Base-by-base conservation (phyloP, 2,113 vertebrate species). In the Ramphastos sulfuratus region DNA sequence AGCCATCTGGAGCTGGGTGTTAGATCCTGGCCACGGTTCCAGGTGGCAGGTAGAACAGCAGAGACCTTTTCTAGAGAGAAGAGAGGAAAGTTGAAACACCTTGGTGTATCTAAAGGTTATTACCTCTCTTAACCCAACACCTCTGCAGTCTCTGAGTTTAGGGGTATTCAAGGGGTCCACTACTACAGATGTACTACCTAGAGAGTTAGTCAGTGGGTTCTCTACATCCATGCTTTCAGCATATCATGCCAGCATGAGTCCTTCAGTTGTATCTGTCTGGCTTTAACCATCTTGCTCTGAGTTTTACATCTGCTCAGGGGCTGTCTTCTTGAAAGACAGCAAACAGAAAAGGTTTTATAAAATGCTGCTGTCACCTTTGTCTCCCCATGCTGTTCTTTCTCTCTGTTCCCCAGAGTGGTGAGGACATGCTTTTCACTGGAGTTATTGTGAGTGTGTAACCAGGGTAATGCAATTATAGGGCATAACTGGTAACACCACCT, bases 401-500 rank as follows among this genome's bases (percentile, higher is more conserved):
- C 70, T 83, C 17, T 77, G 70, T 58, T 44, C 35, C 85, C 54
- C 66, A 50, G 48, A 79, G 77, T n/a, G 39, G n/a, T 27, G 70
- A 90, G 76, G 70, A 55, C 83, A 75, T 95, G 86, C 70, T 94
- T 95, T 93, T 86, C 54, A 46, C 13, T 61, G 54, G 42, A 54
- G 33, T 84, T 95, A 86, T 7, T 89, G 80, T 93, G 72, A 59
- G 65, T n/a, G n/a, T 90, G 91, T 96, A 93, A 96, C 89, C 89
- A 91, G 84, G 73, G 95, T 89, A 89, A 76, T 95, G 81, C 92
- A 79, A 82, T 96, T 94, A 66, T 10, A 73, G 81, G 73, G 74
- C 90, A 79, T 79, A 96, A 88, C 74, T 96, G 55, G 50, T 95
- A 95, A 69, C 81, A 93, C 88, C 90, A 93, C 89, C 94, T 95